Base-by-base conservation (phyloP, 2,113 vertebrate genomes). In the Eulacestoma nigropectus region DNA sequence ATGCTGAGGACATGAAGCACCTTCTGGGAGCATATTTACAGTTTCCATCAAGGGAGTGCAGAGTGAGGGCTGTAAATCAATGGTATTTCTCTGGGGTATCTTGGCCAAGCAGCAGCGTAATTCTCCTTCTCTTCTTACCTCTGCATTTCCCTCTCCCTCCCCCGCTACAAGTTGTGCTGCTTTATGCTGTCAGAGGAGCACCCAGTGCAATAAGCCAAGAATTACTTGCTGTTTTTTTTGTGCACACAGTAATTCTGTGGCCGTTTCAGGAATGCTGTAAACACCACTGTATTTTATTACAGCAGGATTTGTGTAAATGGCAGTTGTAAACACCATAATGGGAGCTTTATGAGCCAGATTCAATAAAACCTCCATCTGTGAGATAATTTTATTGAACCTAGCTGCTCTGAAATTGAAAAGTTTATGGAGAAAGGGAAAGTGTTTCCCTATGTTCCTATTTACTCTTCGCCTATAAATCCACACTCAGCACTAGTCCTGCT, bases 201-300 rank as follows among this genome's bases (percentile, higher is more conserved):
- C 73, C 74, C 46, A 4, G 52, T 73, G 81, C 89, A 91, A 89
- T 69, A 68, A 84, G 52, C 26, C 50, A 79, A 90, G 84, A 94
- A 95, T 92, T 96, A 95, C 19, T 68, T 1, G 8, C 56, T 90
- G 1, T 26, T 72, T 96, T 59, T 59, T 97, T 49, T 91, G 69
- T 25, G 75, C 73, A 37, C 23, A 15, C 44, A 44, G 44, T 93
- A 67, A 94, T 80, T 91, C 47, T 81, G 65, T 74, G 79, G 82
- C 57, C 65, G 9, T 92, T 47, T 89, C 90, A 80, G 68, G 84
- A 83, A 86, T 60, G 83, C 69, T 91, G 92, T 94, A 96, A 96
- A 92, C 87, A 94, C 87, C 85, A 56, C 83, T 87, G 91, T 93
- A 90, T 92, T 97, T 97, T 97, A 96, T 89, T 91, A 83, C 57